A percentile compares a stretch with the other conserved stretches of the same genome.
Evolutionary conservation across 2,888 invertebrate species (phyloP).

Genomic region (Clivina fossor): DNA sequence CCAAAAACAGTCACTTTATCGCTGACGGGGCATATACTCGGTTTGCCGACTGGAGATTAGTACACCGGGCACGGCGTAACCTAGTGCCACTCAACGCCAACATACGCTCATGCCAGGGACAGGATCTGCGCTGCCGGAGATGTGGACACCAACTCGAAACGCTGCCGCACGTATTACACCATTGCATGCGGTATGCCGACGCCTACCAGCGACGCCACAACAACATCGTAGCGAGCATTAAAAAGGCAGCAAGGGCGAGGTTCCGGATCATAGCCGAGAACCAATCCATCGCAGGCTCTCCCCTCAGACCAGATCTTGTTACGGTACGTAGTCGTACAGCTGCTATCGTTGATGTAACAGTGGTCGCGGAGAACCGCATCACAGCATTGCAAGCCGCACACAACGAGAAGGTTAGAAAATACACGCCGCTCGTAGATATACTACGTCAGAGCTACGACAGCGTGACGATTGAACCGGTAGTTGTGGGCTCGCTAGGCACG

Average conservation of each 20-base stretch:
- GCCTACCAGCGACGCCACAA: constrained; percentile 43
- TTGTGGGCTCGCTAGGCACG: constrained; percentile 45
- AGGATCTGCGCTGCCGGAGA: neutral
- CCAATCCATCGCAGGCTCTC: constrained; percentile 26
- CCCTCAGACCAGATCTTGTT: constrained; percentile 41
- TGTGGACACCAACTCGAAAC: constrained; percentile 41
- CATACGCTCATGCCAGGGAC: constrained; percentile 30
- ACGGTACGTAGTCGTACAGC: constrained; percentile 36
- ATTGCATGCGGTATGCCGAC: constrained; percentile 45
- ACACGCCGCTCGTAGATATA: constrained; percentile 17
- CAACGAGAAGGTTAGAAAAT: constrained; percentile 37
- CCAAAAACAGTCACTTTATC: constrained; percentile 43
- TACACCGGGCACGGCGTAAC: constrained; percentile 47
- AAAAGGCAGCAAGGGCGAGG: constrained; percentile 24
- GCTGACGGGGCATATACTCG: constrained; percentile 41
- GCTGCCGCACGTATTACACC: constrained; percentile 47
- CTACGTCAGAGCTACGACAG: constrained; percentile 22
- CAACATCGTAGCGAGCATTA: constrained; percentile 39
- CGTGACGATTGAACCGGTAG: constrained; percentile 40
- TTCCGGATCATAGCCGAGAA: constrained; percentile 35
- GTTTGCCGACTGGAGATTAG: constrained; percentile 50
- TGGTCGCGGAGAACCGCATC: constrained; percentile 45
- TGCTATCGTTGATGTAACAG: constrained; percentile 45
- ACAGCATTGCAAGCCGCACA: constrained; percentile 41
- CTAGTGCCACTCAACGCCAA: constrained; percentile 44